Evolutionary conservation across 2,113 vertebrate species (phyloP), one percentile per base, ranked within the genome.

Genomic region (Collichthys lucidus): DNA sequence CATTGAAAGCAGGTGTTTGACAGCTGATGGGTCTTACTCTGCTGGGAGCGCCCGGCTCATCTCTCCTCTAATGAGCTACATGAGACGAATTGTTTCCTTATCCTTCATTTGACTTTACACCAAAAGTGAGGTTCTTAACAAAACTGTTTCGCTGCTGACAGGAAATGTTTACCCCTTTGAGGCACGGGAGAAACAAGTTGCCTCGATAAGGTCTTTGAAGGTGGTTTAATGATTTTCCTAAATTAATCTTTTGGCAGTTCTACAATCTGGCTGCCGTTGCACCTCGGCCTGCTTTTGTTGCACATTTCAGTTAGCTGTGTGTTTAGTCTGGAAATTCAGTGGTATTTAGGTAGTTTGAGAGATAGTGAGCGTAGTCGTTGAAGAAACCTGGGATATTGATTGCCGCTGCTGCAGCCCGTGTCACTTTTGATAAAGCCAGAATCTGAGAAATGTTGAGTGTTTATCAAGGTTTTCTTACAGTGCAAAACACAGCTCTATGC

Each of bases 71-170:
- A 93, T 93, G 91, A 93, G 90, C 85, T 84, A 83, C 88, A 83
- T 55, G 73, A 86, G 82, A 80, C 50, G 78, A 73, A 86, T 81
- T 57, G 70, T 83, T 80, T 78, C 71, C 87, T 90, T 89, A 88
- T 89, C 90, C 92, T 94, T 94, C 80, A 89, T 92, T 93, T 92
- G 90, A 93, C 92, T 94, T 94, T 89, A 90, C 77, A 85, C 80
- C 80, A 80, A 79, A 81, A 89, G 79, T 85, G 61, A 74, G 56
- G 12, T 31, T 83, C 74, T 86, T 68, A 74, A 89, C 86, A 84
- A 84, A 90, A 90, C 64, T 55, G 75, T 83, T 84, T 64, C 22
- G 3, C 72, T 82, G 81, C 72, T 79, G 83, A 82, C 70, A 26
- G 86, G 52, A 74, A 79, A 53, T 82, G 79, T 88, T 91, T 82